Evolutionary conservation across 1,140 invertebrate species (phyloP).

Genomic region (Drosophila pectinifera): DNA sequence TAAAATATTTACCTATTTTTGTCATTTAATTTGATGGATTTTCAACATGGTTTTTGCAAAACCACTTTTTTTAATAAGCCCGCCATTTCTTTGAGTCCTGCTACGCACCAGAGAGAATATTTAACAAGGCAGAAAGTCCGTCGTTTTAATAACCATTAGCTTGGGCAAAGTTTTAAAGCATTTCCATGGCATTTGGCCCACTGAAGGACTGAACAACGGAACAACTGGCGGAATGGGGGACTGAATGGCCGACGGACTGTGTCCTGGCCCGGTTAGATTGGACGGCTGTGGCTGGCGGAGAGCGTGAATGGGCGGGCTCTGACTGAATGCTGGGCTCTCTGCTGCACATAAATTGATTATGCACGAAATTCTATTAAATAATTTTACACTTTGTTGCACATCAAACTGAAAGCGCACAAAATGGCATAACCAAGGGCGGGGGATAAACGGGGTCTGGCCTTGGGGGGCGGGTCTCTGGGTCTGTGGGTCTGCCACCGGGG

Average conservation of each 20-base stretch:
- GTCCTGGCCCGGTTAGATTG: slow-evolving; percentile 29
- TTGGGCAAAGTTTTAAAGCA: slow-evolving; percentile 44
- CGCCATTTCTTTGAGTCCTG: background rate
- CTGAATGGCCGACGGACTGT: slow-evolving; percentile 25
- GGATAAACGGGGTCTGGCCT: slow-evolving; percentile 18
- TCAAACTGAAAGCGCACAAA: slow-evolving; percentile 73
- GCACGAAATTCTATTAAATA: slow-evolving; percentile 82
- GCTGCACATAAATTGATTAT: slow-evolving; percentile 84
- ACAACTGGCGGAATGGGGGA: slow-evolving; percentile 4
- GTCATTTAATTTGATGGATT: background rate
- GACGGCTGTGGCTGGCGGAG: slow-evolving; percentile 14
- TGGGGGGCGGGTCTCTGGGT: slow-evolving; percentile 6
- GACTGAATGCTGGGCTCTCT: slow-evolving; percentile 39
- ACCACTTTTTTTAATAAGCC: slow-evolving; percentile 20
- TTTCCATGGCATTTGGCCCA: slow-evolving; percentile 38
- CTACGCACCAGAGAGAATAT: slow-evolving; percentile 25
- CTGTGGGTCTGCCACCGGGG: slow-evolving; percentile 20
- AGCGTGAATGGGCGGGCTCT: slow-evolving; percentile 12
- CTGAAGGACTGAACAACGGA: slow-evolving; percentile 5
- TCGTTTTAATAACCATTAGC: slow-evolving; percentile 43
- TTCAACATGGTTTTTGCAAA: slow-evolving; percentile 10
- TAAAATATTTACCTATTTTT: background rate
- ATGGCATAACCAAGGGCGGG: slow-evolving; percentile 63
- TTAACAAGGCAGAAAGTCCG: slow-evolving; percentile 36
- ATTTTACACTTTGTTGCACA: slow-evolving; percentile 84